These are phyloP conservation scores for Acanthoscelides obtectus DNA, from an alignment of 2,888 invertebrate species.

Conservation along the genomic window DNA sequence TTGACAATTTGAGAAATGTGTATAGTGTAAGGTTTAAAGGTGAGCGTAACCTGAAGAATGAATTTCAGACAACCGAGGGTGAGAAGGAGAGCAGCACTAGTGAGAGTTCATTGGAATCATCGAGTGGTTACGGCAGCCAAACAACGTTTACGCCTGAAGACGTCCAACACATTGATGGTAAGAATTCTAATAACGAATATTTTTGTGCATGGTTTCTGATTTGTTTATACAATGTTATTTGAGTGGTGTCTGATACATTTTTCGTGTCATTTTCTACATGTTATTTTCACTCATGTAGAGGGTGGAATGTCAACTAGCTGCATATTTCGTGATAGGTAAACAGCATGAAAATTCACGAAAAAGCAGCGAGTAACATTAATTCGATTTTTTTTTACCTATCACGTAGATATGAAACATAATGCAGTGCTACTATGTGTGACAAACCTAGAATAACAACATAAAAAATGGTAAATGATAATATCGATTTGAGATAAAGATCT, in stretches of 20 bases:
- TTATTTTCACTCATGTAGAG: neutral
- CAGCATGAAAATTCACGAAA: too few relatives aligned
- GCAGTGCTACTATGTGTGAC: neutral
- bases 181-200: constrained; percentile 5
- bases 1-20: neutral
- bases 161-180: constrained; percentile 33
- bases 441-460: neutral
- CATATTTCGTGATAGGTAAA: neutral
- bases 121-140: constrained; percentile 73
- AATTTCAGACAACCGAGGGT: constrained; percentile 37
- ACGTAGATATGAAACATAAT: neutral
- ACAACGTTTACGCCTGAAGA: constrained; percentile 64
- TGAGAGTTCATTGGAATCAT: constrained; percentile 70
- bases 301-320: neutral
- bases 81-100: constrained; percentile 60
- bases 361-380: too few relatives aligned
- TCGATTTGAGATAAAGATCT: neutral
- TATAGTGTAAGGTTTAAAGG: constrained; percentile 2
- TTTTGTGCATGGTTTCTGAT: constrained; percentile 11
- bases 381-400: neutral
- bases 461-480: neutral
- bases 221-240: too few relatives aligned
- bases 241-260: neutral
- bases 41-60: too few relatives aligned
- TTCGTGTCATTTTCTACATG: neutral